These are phyloP conservation scores for Zele albiditarsus DNA, from an alignment of 2,888 invertebrate species.

Conservation along the genomic window DNA sequence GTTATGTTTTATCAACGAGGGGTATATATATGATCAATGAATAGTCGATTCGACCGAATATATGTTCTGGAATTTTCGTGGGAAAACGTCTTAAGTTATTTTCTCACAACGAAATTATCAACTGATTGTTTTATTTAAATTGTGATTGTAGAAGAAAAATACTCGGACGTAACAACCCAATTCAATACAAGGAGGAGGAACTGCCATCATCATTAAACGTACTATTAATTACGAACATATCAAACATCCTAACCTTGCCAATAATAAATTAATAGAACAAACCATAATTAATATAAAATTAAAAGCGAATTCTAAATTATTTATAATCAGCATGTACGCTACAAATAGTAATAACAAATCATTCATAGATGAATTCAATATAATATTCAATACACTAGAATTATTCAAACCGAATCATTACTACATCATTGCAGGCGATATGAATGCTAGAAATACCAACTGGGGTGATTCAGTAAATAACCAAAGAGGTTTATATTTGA, in stretches of 20 bases:
- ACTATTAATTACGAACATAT: neutral
- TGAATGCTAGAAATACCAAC: conserved; percentile 7
- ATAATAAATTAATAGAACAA: conserved; percentile 28
- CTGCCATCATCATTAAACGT: conserved; percentile 26
- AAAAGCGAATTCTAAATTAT: neutral
- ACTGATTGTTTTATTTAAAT: too few relatives aligned
- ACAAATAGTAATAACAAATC: neutral
- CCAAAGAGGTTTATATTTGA: conserved; percentile 9
- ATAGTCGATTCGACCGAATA: too few relatives aligned
- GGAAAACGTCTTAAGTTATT: too few relatives aligned
- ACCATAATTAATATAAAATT: conserved; percentile 12
- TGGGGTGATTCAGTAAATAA: conserved; percentile 26
- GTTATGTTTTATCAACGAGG: too few relatives aligned
- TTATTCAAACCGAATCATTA: neutral
- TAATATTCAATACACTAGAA: neutral
- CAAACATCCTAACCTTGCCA: neutral
- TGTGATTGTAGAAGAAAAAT: too few relatives aligned
- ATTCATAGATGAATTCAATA: conserved; percentile 9
- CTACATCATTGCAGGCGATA: conserved; percentile 32
- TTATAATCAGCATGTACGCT: conserved; percentile 14
- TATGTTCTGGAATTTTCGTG: too few relatives aligned
- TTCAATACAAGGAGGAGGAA: conserved; percentile 24
- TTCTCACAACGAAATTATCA: too few relatives aligned
- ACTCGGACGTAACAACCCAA: too few relatives aligned
- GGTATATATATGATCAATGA: too few relatives aligned